Base-by-base conservation (phyloP, 1,140 invertebrate genomes). In the Odontomachus brunneus region DNA sequence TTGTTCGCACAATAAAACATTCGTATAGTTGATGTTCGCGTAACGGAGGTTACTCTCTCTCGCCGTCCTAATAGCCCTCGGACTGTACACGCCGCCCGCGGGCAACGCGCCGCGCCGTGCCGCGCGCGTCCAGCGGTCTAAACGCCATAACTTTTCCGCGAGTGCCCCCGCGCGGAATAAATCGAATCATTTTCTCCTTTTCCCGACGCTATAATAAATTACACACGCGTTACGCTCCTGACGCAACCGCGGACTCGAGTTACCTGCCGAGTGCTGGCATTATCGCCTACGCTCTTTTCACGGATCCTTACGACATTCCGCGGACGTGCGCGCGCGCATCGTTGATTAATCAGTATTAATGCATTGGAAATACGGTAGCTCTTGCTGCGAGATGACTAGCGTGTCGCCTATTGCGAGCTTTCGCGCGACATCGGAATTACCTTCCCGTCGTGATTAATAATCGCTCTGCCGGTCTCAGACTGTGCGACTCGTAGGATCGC, bases 111-210 rank as follows among this genome's bases (percentile, higher is more conserved):
- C 33, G 75, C n/a, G n/a, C n/a, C n/a, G n/a, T n/a, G 63, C 63
- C 55, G 55, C 69, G 19, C 29, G 33, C 24, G 59, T 63, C 44
- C 38, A 74, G 60, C 65, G 51, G 51, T 57, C 51, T 80, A 80
- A 80, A 80, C 75, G 63, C 75, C 51, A 80, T 80, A 80, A 80
- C 65, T 80, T 80, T 80, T 80, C 75, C 75, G 65, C 51, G 75
- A 71, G 57, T 71, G 51, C 51, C 65, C 44, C 51, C 9, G 33
- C 38, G 38, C 38, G 51, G 51, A 71, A 80, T 71, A 80, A 80
- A 80, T 80, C 65, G 75, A 80, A 71, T 80, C 75, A 57, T 69
- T 44, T 44, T 80, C 38, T 38, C 33, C 60, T 76, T 44, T 66
- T 38, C 15, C 17, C 60, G 62, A 66, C 65, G 75, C 22, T 44